These are phyloP conservation scores for Strongylocentrotus purpuratus DNA, from an alignment of 35 echinoderm and acorn worm species.

Conservation along the genomic window DNA sequence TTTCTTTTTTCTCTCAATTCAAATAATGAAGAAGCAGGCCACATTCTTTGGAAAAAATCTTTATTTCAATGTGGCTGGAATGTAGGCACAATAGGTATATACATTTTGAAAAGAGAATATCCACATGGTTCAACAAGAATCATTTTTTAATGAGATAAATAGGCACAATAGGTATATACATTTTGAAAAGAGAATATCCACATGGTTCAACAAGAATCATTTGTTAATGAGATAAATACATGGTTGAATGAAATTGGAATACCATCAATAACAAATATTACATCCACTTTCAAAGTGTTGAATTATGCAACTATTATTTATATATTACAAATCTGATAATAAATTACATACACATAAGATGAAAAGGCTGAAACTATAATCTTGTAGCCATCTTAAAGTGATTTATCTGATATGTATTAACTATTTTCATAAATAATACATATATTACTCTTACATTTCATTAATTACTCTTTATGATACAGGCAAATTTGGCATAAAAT, in stretches of 20 bases:
- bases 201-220: too few species aligned
- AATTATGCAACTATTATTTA: background rate
- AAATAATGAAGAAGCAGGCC: background rate
- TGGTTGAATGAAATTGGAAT: background rate
- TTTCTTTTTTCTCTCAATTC: too few species aligned
- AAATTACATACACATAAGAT: background rate
- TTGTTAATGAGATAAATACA: background rate
- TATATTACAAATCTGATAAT: background rate
- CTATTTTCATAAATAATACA: background rate
- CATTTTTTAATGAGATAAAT: too few species aligned
- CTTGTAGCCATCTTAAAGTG: background rate
- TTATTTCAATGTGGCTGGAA: background rate
- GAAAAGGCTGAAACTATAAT: background rate
- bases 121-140: background rate
- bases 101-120: background rate
- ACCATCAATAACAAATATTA: too few species aligned
- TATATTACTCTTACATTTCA: too few species aligned
- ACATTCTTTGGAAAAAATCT: background rate
- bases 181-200: too few species aligned
- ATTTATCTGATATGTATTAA: background rate
- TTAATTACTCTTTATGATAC: too few species aligned
- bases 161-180: too few species aligned
- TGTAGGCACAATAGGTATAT: background rate
- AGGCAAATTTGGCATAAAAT: background rate
- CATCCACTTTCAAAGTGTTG: background rate